Base-by-base conservation (phyloP, 2,113 vertebrate species). In the Donacobius atricapilla region DNA sequence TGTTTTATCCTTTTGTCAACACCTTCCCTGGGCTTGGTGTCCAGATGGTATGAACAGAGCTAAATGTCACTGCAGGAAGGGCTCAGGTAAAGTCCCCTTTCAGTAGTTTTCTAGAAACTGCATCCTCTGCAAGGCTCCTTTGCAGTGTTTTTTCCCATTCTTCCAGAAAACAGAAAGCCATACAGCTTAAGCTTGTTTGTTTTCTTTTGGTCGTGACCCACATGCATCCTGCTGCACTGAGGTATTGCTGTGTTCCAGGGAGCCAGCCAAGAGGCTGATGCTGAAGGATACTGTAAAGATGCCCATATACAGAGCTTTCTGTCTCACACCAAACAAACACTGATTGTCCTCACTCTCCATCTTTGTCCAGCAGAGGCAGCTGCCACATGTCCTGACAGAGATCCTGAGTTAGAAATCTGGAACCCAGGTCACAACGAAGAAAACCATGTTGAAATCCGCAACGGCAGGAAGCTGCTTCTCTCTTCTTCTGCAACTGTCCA, bases 401-500 rank as follows among this genome's bases (percentile, higher is more conserved):
- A 98, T 89, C 97, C 98, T 3, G 98, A 98, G 54, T 97, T 99
- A 57, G 98, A 99, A 92, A 96, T 92, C 42, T 99, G 99, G 99
- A 98, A 93, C 40, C 99, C 99, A 1, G 99, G 99, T n/a, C 98
- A 99, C 39, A 96, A 97, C 3, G 68, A 97, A 81, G 94, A 98
- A 42, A 98, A 98, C 65, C 97, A 2, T 0, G 95, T 99, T 27
- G 97, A 97, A 48, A 99, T 99, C 30, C 93, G 97, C 30, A 95
- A 71, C 0, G 98, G 98, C 91, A 98, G 93, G 75, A 98, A 97
- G 54, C 96, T 99, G 24, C 98, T 99, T 45, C 98, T 99, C 28
- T 97, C 98, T 7, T 97, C 98, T 10, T 99, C 99, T 3, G 98
- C 98, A 0, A 99, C 99, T 0, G 98, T 99, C 48, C 98, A 99